Percentiles rank a stretch among this genome's conserved stretches.
These are phyloP conservation scores for Umimayanthus chanpuru DNA, from an alignment of 92 coral and sea anemone species.

Conservation along the genomic window DNA sequence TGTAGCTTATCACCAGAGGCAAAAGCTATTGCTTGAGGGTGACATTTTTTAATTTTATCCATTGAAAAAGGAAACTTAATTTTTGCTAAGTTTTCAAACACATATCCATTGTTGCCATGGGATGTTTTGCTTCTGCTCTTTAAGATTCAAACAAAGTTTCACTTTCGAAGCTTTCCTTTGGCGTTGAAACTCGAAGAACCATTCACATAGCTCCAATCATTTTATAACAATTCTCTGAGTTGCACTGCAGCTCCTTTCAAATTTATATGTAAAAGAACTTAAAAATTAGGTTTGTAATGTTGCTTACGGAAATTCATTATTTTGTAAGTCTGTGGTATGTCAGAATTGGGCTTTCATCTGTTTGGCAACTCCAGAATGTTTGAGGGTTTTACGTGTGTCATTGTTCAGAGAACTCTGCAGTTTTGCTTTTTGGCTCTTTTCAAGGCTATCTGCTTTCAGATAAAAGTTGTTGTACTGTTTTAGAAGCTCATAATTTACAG, in stretches of 20 bases:
- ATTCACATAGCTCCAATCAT: neutral
- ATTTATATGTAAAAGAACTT: neutral
- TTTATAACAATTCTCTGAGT: neutral
- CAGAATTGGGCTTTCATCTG: neutral
- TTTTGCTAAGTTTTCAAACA: neutral
- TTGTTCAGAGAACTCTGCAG: neutral
- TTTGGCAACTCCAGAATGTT: conserved; percentile 36
- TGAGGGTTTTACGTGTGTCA: neutral
- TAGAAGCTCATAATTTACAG: neutral
- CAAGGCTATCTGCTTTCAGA: neutral
- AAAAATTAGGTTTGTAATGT: neutral
- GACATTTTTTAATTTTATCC: neutral
- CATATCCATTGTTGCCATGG: conserved; percentile 17
- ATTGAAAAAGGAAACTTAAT: neutral
- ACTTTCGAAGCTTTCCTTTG: neutral
- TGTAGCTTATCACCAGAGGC: no score
- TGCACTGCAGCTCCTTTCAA: neutral
- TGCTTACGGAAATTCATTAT: neutral
- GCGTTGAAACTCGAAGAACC: neutral
- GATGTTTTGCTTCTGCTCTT: neutral
- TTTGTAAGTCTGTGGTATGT: neutral
- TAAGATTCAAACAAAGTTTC: no score
- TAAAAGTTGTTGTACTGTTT: neutral
- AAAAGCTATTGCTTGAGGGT: neutral
- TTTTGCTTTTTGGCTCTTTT: neutral